Conservation (phyloP, 1,140 invertebrate genomes). For the Temnothorax curvispinosus region DNA sequence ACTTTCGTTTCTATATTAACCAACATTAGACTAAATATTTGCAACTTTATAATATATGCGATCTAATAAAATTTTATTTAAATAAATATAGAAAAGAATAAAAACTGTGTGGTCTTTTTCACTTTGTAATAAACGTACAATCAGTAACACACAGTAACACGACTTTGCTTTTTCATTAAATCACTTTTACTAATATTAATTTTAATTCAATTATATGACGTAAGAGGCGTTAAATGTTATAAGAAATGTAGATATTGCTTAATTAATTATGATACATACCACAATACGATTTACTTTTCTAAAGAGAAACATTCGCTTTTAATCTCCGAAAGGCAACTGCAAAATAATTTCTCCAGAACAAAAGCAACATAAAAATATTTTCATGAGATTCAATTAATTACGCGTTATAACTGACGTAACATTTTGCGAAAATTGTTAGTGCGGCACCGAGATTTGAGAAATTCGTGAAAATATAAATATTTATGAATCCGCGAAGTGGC, state of each 20-base stretch:
- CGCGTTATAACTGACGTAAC: not conserved
- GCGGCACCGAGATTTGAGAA: not conserved
- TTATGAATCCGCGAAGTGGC: not conserved
- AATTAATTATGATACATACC: not conserved
- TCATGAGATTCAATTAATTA: not conserved
- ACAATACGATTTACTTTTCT: not conserved
- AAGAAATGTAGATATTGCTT: not conserved
- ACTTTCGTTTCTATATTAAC: not conserved
- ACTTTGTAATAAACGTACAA: not conserved
- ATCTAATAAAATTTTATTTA: not conserved
- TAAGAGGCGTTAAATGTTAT: not conserved
- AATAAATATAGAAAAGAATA: not conserved
- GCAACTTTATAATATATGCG: not conserved
- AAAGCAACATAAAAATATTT: not conserved
- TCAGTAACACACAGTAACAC: not conserved
- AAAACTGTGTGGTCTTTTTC: not conserved
- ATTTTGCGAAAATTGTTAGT: not conserved
- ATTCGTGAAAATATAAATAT: slow-evolving; percentile 12
- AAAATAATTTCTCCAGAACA: not conserved
- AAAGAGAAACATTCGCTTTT: not conserved
- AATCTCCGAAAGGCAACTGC: not conserved
- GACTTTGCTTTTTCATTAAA: not conserved
- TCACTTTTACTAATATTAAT: not conserved
- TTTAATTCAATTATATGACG: not conserved
- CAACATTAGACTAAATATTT: not conserved